phyloP scores from a whole-genome alignment of 2,113 vertebrate species.

The Nyctibius bracteatus region DNA sequence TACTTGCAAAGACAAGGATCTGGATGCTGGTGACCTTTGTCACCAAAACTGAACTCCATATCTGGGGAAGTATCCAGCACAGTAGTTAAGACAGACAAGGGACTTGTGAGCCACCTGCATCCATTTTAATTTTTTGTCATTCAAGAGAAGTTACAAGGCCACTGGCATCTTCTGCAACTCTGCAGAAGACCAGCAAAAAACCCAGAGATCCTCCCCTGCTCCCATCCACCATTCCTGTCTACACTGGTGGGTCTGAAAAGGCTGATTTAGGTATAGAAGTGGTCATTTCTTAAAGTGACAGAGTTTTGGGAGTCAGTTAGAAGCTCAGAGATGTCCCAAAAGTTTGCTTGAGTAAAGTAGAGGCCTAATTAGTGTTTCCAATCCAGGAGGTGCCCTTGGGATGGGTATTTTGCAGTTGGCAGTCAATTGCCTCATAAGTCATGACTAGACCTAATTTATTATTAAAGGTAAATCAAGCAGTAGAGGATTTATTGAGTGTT shows the following conservation, averaged over 20 bases:
- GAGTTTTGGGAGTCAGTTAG: neutral
- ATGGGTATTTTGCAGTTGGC: neutral
- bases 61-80: neutral
- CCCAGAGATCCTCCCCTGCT: neutral
- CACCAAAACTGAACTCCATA: neutral
- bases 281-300: neutral
- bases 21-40: neutral
- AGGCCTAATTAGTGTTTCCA: neutral
- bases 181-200: neutral
- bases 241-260: neutral
- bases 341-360: neutral
- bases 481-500: neutral
- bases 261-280: neutral
- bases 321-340: neutral
- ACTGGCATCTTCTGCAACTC: neutral
- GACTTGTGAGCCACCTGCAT: neutral
- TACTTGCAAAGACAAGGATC: neutral
- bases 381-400: neutral
- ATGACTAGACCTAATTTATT: neutral
- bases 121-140: neutral
- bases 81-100: neutral
- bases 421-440: neutral
- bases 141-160: neutral
- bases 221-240: neutral
- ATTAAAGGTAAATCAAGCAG: neutral